Evolutionary conservation across 2,797 vertebrate genomes (phyloP).

Genomic region (Coregonus suidteri): DNA sequence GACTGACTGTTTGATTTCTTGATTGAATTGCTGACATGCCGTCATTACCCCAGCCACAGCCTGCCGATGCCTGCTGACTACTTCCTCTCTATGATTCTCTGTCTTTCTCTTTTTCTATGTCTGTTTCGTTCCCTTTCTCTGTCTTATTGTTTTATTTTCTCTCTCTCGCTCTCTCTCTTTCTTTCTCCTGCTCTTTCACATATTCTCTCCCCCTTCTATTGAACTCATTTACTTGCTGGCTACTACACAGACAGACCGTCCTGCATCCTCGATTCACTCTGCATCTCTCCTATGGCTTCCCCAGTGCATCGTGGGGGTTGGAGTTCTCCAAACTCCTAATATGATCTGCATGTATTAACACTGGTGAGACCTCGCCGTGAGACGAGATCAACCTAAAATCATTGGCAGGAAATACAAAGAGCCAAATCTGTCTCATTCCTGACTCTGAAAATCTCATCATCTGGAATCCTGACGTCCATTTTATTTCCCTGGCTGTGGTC

Average conservation of each 20-base stretch:
- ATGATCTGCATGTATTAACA: constrained; percentile 53
- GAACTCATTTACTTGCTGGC: too few species aligned
- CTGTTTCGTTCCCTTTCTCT: constrained; percentile 56
- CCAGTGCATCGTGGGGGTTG: constrained; percentile 16
- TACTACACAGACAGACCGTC: background rate
- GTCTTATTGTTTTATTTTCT: constrained; percentile 17
- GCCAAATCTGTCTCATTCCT: background rate
- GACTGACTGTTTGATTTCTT: background rate
- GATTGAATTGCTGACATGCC: background rate
- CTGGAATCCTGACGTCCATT: constrained; percentile 3
- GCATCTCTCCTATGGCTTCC: constrained; percentile 46
- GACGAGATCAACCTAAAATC: constrained; percentile 2
- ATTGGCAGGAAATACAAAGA: background rate
- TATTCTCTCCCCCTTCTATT: constrained; percentile 1
- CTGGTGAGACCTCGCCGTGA: constrained; percentile 49
- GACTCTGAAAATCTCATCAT: background rate
- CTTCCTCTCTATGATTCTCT: constrained; percentile 9
- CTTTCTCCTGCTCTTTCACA: constrained; percentile 29
- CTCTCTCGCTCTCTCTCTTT: constrained; percentile 3
- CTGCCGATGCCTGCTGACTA: background rate
- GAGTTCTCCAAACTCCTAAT: constrained; percentile 26
- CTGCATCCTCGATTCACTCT: constrained; percentile 15
- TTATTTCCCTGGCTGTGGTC: constrained; percentile 28
- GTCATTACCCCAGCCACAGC: background rate
- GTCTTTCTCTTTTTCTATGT: background rate